A percentile compares a stretch with the other conserved stretches of the same genome.
These are phyloP conservation scores for Lagopus leucura DNA, from an alignment of 2,113 vertebrate genomes.

Conservation along the genomic window DNA sequence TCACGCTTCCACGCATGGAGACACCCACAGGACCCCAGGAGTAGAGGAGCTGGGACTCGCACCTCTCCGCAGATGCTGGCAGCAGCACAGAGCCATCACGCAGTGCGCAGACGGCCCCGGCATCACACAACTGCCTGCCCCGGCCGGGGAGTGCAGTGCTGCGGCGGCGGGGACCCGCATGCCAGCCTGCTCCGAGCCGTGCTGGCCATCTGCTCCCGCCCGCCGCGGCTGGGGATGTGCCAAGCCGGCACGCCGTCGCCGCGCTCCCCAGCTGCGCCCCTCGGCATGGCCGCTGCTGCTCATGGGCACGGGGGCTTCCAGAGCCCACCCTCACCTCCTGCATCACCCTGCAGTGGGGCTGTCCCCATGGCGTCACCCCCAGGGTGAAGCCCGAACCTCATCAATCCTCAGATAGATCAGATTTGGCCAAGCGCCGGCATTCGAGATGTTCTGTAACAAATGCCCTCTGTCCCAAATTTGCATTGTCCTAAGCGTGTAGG, in stretches of 20 bases:
- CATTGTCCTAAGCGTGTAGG: background rate
- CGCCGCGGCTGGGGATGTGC: constrained; percentile 50
- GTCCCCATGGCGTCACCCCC: background rate
- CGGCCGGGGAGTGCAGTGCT: constrained; percentile 5
- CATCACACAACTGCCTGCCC: constrained; percentile 64
- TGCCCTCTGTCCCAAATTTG: constrained; percentile 62
- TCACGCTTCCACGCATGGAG: background rate
- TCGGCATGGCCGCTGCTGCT: background rate
- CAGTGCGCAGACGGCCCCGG: background rate
- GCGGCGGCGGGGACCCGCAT: constrained; percentile 21
- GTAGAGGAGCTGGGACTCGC: background rate
- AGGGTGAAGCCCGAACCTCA: constrained; percentile 48
- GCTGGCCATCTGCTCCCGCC: constrained; percentile 72
- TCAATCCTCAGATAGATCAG: constrained; percentile 41
- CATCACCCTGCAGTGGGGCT: rapidly evolving
- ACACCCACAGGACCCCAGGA: background rate
- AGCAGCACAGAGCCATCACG: constrained; percentile 35
- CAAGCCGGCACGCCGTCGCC: constrained; percentile 38
- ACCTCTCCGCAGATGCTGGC: background rate
- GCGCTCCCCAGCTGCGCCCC: constrained; percentile 66
- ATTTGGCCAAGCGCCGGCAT: constrained; percentile 60
- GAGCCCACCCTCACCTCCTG: rapidly evolving
- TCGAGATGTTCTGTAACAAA: constrained; percentile 58
- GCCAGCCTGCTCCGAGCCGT: constrained; percentile 67
- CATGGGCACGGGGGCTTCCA: background rate